These are phyloP conservation scores for Ciconia boyciana DNA, from an alignment of 2,113 vertebrate species.

Conservation along the genomic window DNA sequence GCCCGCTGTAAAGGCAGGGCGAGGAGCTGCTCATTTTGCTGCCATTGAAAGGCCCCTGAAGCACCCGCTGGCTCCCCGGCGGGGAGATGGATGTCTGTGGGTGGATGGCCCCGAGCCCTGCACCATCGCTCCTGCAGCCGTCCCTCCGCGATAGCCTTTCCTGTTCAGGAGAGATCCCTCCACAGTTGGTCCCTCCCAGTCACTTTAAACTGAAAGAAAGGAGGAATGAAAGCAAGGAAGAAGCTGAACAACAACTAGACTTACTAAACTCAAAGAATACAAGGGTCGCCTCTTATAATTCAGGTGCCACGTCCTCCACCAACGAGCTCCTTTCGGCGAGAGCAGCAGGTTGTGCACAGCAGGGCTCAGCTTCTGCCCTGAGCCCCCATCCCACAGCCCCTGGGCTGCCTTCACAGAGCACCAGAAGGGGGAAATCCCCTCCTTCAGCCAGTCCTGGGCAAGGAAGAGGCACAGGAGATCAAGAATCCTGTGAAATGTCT, in stretches of 20 bases:
- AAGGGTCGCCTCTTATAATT: not conserved
- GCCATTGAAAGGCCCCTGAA: not conserved
- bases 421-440: not conserved
- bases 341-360: not conserved
- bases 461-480: not conserved
- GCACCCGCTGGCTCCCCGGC: fast-evolving
- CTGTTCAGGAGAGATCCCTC: not conserved
- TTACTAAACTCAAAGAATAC: not conserved
- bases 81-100: not conserved
- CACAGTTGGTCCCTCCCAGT: fast-evolving
- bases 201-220: not conserved
- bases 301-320: not conserved
- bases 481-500: not conserved
- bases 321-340: not conserved
- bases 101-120: fast-evolving
- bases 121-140: fast-evolving
- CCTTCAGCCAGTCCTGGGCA: not conserved
- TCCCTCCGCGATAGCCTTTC: fast-evolving
- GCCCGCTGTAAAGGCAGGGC: not conserved
- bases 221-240: not conserved
- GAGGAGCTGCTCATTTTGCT: not conserved
- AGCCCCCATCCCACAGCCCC: not conserved
- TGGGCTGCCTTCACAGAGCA: not conserved
- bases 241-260: not conserved
- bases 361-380: not conserved